These are phyloP conservation scores for Gobionotothen gibberifrons DNA, from an alignment of 2,797 vertebrate species.

Conservation along the genomic window DNA sequence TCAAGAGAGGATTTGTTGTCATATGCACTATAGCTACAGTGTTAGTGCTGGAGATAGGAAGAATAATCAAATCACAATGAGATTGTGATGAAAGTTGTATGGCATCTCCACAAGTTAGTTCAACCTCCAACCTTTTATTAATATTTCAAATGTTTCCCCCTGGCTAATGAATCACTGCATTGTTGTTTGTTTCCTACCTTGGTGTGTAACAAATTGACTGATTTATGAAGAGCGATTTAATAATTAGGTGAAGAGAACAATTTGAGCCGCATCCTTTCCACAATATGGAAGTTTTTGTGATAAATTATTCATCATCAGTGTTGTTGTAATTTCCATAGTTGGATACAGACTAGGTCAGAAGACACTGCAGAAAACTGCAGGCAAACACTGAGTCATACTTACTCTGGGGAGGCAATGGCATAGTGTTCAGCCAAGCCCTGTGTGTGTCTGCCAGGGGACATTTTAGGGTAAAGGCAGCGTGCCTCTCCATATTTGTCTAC, in stretches of 20 bases:
- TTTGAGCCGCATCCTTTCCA: constrained; percentile 16
- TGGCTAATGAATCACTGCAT: background rate
- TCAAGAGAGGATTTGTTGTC: too few species aligned
- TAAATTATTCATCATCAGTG: constrained; percentile 55
- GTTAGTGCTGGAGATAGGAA: background rate
- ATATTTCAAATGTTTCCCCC: background rate
- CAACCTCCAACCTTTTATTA: background rate
- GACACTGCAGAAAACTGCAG: constrained; percentile 39
- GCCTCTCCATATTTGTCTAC: constrained; percentile 36
- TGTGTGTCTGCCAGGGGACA: constrained; percentile 60
- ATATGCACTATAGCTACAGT: too few species aligned
- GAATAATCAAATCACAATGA: constrained; percentile 3
- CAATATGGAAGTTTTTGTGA: constrained; percentile 14
- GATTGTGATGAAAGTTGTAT: background rate
- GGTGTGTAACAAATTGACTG: background rate
- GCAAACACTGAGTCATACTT: constrained; percentile 20
- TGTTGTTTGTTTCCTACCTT: background rate
- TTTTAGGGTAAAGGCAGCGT: constrained; percentile 42
- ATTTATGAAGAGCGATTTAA: constrained; percentile 13
- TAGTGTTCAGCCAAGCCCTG: constrained; percentile 43
- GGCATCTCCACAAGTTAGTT: background rate
- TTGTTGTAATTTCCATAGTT: constrained; percentile 13
- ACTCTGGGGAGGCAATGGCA: constrained; percentile 12
- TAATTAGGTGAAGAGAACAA: constrained; percentile 10
- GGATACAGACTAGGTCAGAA: constrained; percentile 8